Evolutionary conservation across 2,888 invertebrate species (phyloP).

Genomic region (Thalpophila matura): DNA sequence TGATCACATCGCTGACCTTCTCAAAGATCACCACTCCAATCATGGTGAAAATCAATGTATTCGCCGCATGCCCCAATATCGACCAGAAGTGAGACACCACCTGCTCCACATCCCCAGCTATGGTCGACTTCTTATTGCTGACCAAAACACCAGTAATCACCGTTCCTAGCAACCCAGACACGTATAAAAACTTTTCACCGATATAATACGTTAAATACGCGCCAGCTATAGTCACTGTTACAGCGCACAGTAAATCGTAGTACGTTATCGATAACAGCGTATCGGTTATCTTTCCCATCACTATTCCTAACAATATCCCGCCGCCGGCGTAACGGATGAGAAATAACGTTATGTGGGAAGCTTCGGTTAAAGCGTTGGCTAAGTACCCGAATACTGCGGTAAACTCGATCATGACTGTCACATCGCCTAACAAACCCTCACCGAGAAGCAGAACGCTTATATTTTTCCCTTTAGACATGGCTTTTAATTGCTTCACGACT

Average conservation of each 20-base stretch:
- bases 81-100: conserved; percentile 80
- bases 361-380: conserved; percentile 74
- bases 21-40: conserved; percentile 91
- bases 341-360: conserved; percentile 78
- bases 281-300: conserved; percentile 80
- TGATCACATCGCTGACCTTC: conserved; percentile 83
- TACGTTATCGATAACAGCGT: conserved; percentile 80
- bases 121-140: conserved; percentile 80
- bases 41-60: conserved; percentile 91
- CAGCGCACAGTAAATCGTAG: conserved; percentile 80
- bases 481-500: conserved; percentile 79
- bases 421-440: conserved; percentile 84
- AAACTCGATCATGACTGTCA: conserved; percentile 84
- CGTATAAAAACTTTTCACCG: conserved; percentile 85
- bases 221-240: conserved; percentile 79
- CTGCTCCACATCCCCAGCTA: conserved; percentile 83
- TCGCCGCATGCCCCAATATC: conserved; percentile 80
- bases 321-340: conserved; percentile 81
- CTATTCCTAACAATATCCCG: conserved; percentile 79
- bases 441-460: conserved; percentile 82
- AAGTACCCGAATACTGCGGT: conserved; percentile 81
- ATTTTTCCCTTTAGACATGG: conserved; percentile 82
- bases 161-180: conserved; percentile 82
- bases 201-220: conserved; percentile 84
- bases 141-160: conserved; percentile 81